Conservation (phyloP, 2,888 invertebrate genomes). For the Cynaeus angustus region DNA sequence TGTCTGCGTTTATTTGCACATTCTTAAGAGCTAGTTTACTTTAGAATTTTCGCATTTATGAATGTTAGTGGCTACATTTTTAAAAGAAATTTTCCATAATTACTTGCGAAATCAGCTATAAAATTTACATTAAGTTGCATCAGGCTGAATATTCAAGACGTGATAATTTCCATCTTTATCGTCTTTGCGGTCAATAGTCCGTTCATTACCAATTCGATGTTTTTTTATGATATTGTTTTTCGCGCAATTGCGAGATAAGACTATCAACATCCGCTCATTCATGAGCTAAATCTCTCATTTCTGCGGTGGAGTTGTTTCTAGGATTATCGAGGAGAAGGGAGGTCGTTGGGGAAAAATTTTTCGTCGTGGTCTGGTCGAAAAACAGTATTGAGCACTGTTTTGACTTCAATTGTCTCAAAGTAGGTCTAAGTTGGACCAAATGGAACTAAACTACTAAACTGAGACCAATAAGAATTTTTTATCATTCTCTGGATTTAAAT, state of each 20-base stretch:
- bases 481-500: too few species aligned
- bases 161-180: neutral
- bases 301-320: too few species aligned
- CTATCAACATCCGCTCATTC: conserved; percentile 3
- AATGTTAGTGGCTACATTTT: neutral
- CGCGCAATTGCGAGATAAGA: conserved; percentile 3
- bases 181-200: conserved; percentile 5
- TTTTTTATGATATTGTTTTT: conserved; percentile 2
- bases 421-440: too few species aligned
- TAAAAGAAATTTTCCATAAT: neutral
- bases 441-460: too few species aligned
- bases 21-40: neutral
- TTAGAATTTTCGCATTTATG: too few species aligned
- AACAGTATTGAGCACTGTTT: too few species aligned
- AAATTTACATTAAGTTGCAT: conserved; percentile 2
- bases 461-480: too few species aligned
- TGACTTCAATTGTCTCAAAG: too few species aligned
- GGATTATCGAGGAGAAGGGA: too few species aligned
- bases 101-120: neutral
- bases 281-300: neutral
- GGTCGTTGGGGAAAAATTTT: too few species aligned
- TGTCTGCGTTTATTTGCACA: conserved; percentile 5
- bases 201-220: neutral
- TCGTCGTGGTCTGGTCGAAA: too few species aligned
- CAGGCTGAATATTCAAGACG: neutral